phyloP scores from a whole-genome alignment of 2,888 invertebrate genomes.

The Polylopha cassiicola region DNA sequence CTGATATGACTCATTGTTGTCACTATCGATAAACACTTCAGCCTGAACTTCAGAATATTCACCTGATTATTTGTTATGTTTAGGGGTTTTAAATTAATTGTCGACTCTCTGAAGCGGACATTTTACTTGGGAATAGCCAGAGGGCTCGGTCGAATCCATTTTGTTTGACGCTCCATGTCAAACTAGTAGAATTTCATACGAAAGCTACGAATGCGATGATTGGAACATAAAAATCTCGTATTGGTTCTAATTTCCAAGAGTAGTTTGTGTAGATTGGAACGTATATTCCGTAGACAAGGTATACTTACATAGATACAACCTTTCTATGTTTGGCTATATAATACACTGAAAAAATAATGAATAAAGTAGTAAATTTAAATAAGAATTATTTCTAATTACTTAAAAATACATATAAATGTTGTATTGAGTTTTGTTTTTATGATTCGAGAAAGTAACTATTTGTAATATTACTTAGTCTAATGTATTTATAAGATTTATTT shows the following conservation, averaged over 20 bases:
- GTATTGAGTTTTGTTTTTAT: no score
- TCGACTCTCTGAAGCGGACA: slow-evolving; percentile 68
- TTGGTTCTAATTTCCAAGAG: not conserved
- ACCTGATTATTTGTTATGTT: slow-evolving; percentile 55
- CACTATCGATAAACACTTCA: slow-evolving; percentile 42
- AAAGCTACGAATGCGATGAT: slow-evolving; percentile 1
- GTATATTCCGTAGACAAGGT: slow-evolving; percentile 10
- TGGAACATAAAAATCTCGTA: not conserved
- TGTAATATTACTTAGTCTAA: no score
- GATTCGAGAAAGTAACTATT: no score
- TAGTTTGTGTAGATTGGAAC: slow-evolving; percentile 6
- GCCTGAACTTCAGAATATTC: slow-evolving; percentile 42
- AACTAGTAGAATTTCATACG: slow-evolving; percentile 16
- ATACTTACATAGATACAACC: no score
- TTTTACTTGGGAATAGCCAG: slow-evolving; percentile 49
- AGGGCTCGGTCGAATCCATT: slow-evolving; percentile 29
- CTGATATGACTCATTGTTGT: slow-evolving; percentile 53
- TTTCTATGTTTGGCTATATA: no score
- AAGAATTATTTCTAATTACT: no score
- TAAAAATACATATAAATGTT: no score
- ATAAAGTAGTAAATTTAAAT: no score
- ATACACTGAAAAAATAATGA: no score
- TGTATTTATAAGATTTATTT: no score
- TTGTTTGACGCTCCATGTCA: slow-evolving; percentile 27
- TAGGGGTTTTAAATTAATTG: slow-evolving; percentile 54